Evolutionary conservation across 1,140 invertebrate genomes (phyloP).

Genomic region (Pogonognathellus flavescens): DNA sequence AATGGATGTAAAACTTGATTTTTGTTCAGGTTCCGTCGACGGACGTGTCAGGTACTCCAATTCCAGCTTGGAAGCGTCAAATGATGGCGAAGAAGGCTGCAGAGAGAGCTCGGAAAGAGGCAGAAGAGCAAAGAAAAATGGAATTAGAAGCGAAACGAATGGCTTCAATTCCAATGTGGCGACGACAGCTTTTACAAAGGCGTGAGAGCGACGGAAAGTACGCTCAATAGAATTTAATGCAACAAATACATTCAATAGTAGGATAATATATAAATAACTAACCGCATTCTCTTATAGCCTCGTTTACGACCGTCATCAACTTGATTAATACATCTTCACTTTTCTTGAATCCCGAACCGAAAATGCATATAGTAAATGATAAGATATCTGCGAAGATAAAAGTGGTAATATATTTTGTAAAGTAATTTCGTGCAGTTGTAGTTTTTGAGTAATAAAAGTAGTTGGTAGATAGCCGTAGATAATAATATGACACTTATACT

Average conservation of each 20-base stretch:
- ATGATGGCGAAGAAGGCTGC: conserved; percentile 94
- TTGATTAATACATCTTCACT: conserved; percentile 36
- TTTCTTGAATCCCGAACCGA: conserved; percentile 30
- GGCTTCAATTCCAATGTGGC: conserved; percentile 92
- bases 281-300: conserved; percentile 24
- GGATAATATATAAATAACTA: conserved; percentile 8
- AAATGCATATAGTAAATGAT: conserved; percentile 1
- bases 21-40: conserved; percentile 83
- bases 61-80: conserved; percentile 94
- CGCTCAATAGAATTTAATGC: conserved; percentile 62
- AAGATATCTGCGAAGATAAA: not conserved
- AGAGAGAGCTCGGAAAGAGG: conserved; percentile 89
- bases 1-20: not conserved
- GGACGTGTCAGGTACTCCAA: conserved; percentile 87
- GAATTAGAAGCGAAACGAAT: conserved; percentile 89
- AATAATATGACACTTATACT: not conserved
- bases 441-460: not conserved
- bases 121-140: conserved; percentile 84
- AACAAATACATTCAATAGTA: conserved; percentile 32
- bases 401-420: conserved; percentile 38
- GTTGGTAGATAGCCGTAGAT: not conserved
- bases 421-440: conserved; percentile 16
- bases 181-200: conserved; percentile 86
- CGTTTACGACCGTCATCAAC: conserved; percentile 16
- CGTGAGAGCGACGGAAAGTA: conserved; percentile 78